Evolutionary conservation across 37 sponge, comb jelly and placozoan species (phyloP).

Genomic region (Halichondria panicea): DNA sequence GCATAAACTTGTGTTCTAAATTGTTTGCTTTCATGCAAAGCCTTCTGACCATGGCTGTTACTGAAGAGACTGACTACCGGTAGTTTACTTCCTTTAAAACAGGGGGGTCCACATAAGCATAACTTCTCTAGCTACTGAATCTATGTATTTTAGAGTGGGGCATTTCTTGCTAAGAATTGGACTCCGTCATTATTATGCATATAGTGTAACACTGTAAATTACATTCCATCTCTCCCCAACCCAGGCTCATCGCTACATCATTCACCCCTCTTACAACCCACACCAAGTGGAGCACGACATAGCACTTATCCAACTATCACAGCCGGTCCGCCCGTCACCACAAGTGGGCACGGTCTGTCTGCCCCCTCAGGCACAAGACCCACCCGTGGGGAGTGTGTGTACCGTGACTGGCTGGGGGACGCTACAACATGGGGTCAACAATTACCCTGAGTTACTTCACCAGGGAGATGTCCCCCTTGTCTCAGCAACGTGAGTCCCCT

Average conservation of each 20-base stretch:
- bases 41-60: too few species aligned
- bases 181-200: too few species aligned
- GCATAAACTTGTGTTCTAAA: too few species aligned
- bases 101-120: too few species aligned
- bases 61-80: too few species aligned
- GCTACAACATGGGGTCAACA: not conserved
- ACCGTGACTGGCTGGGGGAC: slow-evolving; percentile 61
- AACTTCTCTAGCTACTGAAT: too few species aligned
- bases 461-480: slow-evolving; percentile 42
- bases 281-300: slow-evolving; percentile 15
- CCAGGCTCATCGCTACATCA: slow-evolving; percentile 9
- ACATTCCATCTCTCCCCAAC: not conserved
- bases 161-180: too few species aligned
- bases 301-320: slow-evolving; percentile 29
- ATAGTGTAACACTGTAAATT: too few species aligned
- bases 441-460: slow-evolving; percentile 38
- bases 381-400: slow-evolving; percentile 29
- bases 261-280: not conserved
- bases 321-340: slow-evolving; percentile 12
- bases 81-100: too few species aligned
- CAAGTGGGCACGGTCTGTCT: slow-evolving; percentile 26
- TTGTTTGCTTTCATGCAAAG: too few species aligned
- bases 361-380: slow-evolving; percentile 12
- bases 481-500: slow-evolving; percentile 13
- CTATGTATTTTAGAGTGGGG: too few species aligned